These are phyloP conservation scores for Epistrophella euchroma DNA, from an alignment of 2,888 invertebrate species.

Conservation along the genomic window DNA sequence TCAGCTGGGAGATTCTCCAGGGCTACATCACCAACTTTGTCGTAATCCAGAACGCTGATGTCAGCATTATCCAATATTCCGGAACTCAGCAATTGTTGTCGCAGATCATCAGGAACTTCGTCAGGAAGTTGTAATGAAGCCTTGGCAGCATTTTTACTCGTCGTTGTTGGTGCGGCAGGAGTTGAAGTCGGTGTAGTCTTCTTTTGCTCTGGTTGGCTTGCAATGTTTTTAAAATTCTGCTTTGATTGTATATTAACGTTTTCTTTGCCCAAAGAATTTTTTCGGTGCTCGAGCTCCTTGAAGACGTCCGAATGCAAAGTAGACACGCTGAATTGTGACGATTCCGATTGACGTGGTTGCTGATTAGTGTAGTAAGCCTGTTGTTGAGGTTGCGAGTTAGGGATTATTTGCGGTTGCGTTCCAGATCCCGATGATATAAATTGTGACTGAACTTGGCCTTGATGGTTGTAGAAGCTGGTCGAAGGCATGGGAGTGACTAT, in stretches of 20 bases:
- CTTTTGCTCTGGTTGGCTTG: neutral
- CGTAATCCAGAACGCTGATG: slow-evolving; percentile 94
- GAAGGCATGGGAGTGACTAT: slow-evolving; percentile 82
- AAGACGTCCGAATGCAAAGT: slow-evolving; percentile 83
- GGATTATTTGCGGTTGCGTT: slow-evolving; percentile 79
- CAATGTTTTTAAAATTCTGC: slow-evolving; percentile 50
- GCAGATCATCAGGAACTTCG: slow-evolving; percentile 94
- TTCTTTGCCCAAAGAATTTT: slow-evolving; percentile 32
- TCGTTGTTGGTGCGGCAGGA: slow-evolving; percentile 64
- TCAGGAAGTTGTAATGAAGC: slow-evolving; percentile 88
- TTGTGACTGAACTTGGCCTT: slow-evolving; percentile 76
- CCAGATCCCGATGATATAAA: slow-evolving; percentile 69
- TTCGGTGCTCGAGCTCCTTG: slow-evolving; percentile 81
- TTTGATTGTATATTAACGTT: slow-evolving; percentile 54
- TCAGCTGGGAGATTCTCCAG: slow-evolving; percentile 93
- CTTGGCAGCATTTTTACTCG: slow-evolving; percentile 77
- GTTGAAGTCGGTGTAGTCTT: slow-evolving; percentile 52
- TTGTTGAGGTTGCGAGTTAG: slow-evolving; percentile 81
- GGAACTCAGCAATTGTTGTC: slow-evolving; percentile 92
- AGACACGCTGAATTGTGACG: slow-evolving; percentile 82
- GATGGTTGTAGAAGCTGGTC: slow-evolving; percentile 77
- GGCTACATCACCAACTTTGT: slow-evolving; percentile 93
- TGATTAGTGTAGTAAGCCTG: slow-evolving; percentile 66
- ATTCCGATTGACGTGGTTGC: slow-evolving; percentile 59
- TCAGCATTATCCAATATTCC: slow-evolving; percentile 95